A percentile compares a stretch with the other conserved stretches of the same genome.
Evolutionary conservation across 1,140 invertebrate genomes (phyloP).

Genomic region (Leptoteleia sp.): DNA sequence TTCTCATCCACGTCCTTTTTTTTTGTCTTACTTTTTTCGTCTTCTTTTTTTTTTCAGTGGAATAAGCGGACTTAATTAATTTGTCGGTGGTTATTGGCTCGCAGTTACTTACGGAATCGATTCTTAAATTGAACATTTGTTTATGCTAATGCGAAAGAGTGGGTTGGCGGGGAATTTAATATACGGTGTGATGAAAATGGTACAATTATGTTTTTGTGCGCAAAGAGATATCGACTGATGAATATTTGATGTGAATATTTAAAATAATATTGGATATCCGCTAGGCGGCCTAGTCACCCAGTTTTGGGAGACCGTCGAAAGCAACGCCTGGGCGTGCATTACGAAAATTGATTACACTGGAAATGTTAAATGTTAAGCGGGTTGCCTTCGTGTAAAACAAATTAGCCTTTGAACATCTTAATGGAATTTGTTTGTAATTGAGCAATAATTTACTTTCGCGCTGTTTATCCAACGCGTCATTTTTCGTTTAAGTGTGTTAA

Average conservation of each 20-base stretch:
- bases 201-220: constrained; percentile 30
- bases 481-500: too few relatives aligned
- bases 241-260: constrained; percentile 32
- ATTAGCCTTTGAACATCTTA: too few relatives aligned
- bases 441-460: too few relatives aligned
- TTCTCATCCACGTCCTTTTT: too few relatives aligned
- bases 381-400: too few relatives aligned
- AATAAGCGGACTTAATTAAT: too few relatives aligned
- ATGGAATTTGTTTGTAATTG: too few relatives aligned
- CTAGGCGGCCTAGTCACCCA: constrained; percentile 30
- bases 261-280: constrained; percentile 20
- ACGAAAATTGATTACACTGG: constrained; percentile 3
- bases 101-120: neutral
- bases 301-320: constrained; percentile 1
- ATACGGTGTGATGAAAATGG: constrained; percentile 26
- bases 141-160: constrained; percentile 15
- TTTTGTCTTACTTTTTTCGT: too few relatives aligned
- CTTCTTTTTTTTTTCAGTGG: too few relatives aligned
- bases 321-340: neutral
- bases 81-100: too few relatives aligned
- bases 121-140: constrained; percentile 14
- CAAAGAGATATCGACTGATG: constrained; percentile 18
- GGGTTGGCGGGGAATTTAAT: constrained; percentile 5
- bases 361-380: too few relatives aligned
- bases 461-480: too few relatives aligned